Evolutionary conservation across 2,113 vertebrate species (phyloP).

Genomic region (Typhlomys cinereus): DNA sequence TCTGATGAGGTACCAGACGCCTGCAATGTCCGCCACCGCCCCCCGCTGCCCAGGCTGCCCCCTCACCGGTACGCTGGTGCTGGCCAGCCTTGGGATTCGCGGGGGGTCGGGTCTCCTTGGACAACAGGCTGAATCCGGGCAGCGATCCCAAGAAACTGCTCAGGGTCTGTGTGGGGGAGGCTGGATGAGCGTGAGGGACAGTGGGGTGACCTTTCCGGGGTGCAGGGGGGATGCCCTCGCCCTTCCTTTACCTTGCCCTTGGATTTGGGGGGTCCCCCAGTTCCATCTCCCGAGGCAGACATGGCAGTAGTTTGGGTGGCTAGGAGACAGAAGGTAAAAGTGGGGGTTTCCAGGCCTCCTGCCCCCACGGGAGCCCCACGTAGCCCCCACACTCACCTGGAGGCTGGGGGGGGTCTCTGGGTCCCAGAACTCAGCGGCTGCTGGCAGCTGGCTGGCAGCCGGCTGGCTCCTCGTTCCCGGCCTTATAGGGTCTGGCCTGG

Average conservation of each 20-base stretch:
- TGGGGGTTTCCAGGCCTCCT: background rate
- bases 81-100: rapidly evolving
- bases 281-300: slow-evolving; percentile 57
- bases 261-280: slow-evolving; percentile 26
- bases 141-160: slow-evolving; percentile 70
- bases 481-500: slow-evolving; percentile 75
- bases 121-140: slow-evolving; percentile 71
- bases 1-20: background rate
- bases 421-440: background rate
- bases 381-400: background rate
- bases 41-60: rapidly evolving
- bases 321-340: background rate
- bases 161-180: slow-evolving; percentile 23
- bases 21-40: background rate
- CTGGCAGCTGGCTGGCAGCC: background rate
- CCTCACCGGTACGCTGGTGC: slow-evolving; percentile 54
- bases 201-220: background rate
- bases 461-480: background rate
- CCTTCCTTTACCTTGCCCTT: slow-evolving; percentile 74
- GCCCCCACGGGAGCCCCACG: background rate
- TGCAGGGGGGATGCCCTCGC: too few relatives aligned
- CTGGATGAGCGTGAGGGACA: background rate
- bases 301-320: background rate
- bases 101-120: background rate
- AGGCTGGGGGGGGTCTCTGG: background rate